phyloP scores from a whole-genome alignment of 2,113 vertebrate genomes.

The Setophaga kirtlandii region DNA sequence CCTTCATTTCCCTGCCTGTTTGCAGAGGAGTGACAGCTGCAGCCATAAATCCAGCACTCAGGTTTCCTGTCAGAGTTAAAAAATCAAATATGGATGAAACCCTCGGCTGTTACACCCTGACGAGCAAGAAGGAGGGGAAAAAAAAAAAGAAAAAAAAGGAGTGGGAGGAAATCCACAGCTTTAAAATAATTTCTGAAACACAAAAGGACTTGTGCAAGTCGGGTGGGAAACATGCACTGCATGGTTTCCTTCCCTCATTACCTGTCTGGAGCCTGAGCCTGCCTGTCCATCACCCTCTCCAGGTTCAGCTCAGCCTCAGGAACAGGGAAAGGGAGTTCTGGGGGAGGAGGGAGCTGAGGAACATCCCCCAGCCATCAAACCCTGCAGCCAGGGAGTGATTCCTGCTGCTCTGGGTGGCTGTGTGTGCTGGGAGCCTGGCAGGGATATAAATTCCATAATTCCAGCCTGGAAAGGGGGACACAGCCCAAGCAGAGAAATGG shows the following conservation, averaged over 20 bases:
- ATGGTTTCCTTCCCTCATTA: background rate
- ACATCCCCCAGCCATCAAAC: background rate
- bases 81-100: background rate
- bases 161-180: background rate
- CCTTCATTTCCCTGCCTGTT: slow-evolving; percentile 19
- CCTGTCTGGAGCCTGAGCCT: background rate
- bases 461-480: background rate
- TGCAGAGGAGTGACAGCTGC: slow-evolving; percentile 31
- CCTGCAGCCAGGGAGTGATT: background rate
- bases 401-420: background rate
- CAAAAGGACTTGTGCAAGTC: background rate
- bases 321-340: background rate
- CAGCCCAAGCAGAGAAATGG: too few species aligned
- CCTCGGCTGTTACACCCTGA: background rate
- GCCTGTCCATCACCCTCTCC: background rate
- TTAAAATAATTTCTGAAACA: background rate
- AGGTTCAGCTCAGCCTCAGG: background rate
- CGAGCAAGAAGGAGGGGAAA: background rate
- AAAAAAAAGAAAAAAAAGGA: background rate
- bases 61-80: background rate
- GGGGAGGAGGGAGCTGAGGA: background rate
- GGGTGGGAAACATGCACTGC: background rate
- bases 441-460: background rate
- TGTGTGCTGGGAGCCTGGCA: background rate
- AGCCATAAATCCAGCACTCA: slow-evolving; percentile 22